Conservation (phyloP, 2,113 vertebrate genomes). For the Hystrix cristata region DNA sequence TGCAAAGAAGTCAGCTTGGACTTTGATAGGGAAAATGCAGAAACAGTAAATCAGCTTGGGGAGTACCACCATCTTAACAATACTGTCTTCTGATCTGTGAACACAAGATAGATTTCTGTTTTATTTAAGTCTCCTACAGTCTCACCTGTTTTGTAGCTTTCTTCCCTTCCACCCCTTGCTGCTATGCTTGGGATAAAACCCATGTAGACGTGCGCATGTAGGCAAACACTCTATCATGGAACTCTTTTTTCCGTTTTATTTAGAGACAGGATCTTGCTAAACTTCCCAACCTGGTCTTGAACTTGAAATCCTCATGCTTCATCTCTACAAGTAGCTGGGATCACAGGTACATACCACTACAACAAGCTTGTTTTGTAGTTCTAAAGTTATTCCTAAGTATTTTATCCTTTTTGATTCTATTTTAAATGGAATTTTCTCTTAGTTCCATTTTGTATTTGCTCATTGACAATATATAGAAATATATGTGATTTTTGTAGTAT, state of each 20-base stretch:
- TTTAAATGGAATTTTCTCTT: conserved; percentile 1
- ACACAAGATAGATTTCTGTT: neutral
- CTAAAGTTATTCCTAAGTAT: neutral
- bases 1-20: neutral
- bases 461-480: neutral
- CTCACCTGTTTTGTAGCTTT: neutral
- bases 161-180: neutral
- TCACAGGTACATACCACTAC: neutral
- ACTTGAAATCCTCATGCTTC: neutral
- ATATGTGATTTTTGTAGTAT: neutral
- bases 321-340: neutral
- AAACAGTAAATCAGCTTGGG: neutral
- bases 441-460: neutral
- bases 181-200: neutral
- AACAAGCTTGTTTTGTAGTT: neutral
- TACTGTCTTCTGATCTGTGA: neutral
- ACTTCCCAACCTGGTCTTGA: neutral
- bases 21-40: neutral
- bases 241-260: neutral
- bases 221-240: neutral
- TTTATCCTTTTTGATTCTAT: neutral
- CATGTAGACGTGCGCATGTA: neutral
- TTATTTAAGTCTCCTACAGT: conserved; percentile 22
- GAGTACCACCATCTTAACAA: neutral
- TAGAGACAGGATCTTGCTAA: neutral